Evolutionary conservation across 2,888 invertebrate species (phyloP).

Genomic region (Sphecodes monilicornis): DNA sequence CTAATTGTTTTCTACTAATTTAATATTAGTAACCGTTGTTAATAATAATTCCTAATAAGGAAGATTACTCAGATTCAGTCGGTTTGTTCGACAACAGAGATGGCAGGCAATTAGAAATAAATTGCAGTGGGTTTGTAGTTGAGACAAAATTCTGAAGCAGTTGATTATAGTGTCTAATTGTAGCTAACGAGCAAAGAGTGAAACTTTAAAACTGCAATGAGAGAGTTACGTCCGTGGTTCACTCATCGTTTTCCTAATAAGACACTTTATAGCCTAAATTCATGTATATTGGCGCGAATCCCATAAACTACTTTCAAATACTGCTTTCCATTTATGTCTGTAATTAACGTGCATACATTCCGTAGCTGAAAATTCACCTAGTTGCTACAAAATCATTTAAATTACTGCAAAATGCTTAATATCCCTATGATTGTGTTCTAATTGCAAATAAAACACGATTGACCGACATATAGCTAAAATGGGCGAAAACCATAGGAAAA

Average conservation of each 20-base stretch:
- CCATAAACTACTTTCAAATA: neutral
- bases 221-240: neutral
- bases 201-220: neutral
- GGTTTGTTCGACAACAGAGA: neutral
- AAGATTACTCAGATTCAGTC: neutral
- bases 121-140: neutral
- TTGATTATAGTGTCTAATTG: neutral
- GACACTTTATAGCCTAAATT: neutral
- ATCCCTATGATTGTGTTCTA: neutral
- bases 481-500: neutral
- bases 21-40: neutral
- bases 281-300: neutral
- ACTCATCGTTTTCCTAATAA: neutral
- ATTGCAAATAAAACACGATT: too few relatives aligned
- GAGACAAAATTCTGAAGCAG: neutral
- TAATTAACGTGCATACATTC: neutral
- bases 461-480: too few relatives aligned
- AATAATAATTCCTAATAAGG: neutral
- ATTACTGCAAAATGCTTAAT: neutral
- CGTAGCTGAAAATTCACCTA: neutral
- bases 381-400: neutral
- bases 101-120: neutral
- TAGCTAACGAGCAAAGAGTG: conserved; percentile 7
- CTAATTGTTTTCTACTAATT: neutral
- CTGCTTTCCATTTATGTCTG: neutral